A percentile compares a stretch with the other conserved stretches of the same genome.
These are phyloP conservation scores for Spongilla lacustris DNA, from an alignment of 37 sponge, comb jelly and placozoan genomes.

Conservation along the genomic window DNA sequence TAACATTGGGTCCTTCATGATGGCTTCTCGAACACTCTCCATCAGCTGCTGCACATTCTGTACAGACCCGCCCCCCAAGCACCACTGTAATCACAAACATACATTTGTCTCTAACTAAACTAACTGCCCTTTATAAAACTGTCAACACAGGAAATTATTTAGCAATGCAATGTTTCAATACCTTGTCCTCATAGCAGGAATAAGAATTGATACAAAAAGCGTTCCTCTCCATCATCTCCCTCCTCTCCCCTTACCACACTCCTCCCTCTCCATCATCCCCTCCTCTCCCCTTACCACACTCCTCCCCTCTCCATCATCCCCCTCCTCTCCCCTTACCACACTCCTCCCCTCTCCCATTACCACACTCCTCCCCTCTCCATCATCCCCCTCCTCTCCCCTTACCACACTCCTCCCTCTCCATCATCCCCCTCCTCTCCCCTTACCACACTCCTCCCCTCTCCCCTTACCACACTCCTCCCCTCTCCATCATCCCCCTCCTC, in stretches of 20 bases:
- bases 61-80: too few species aligned
- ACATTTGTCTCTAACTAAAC: too few species aligned
- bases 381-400: neutral
- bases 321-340: neutral
- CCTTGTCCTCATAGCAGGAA: too few species aligned
- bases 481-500: neutral
- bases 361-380: neutral
- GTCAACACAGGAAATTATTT: neutral
- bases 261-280: neutral
- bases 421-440: too few species aligned
- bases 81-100: too few species aligned
- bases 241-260: neutral
- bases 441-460: neutral
- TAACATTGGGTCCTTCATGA: conserved; percentile 32
- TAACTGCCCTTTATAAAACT: too few species aligned
- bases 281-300: neutral
- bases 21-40: conserved; percentile 10
- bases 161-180: neutral
- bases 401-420: conserved; percentile 6
- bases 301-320: neutral
- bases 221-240: neutral
- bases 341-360: neutral
- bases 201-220: too few species aligned
- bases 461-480: neutral
- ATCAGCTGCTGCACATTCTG: conserved; percentile 7